Evolutionary conservation across 2,113 vertebrate genomes (phyloP).

Genomic region (Daboia siamensis): DNA sequence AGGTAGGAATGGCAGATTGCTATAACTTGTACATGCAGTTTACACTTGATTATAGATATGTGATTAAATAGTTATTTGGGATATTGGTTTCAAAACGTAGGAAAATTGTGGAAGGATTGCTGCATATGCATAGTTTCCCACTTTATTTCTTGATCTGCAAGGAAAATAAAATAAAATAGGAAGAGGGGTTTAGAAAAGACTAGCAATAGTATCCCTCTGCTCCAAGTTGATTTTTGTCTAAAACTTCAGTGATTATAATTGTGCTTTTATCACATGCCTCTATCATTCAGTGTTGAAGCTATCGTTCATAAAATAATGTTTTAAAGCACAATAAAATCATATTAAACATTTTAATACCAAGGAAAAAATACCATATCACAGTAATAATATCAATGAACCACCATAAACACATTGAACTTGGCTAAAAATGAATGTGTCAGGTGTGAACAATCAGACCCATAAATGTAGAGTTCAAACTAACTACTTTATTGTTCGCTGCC

Average conservation of each 20-base stretch:
- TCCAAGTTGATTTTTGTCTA: slow-evolving; percentile 23
- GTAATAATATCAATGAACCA: neutral
- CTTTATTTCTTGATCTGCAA: slow-evolving; percentile 33
- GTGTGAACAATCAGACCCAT: neutral
- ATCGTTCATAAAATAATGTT: neutral
- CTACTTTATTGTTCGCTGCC: neutral
- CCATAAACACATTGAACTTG: neutral
- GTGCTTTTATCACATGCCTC: neutral
- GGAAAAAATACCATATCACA: neutral
- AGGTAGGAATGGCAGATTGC: slow-evolving; percentile 49
- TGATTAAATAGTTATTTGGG: slow-evolving; percentile 64
- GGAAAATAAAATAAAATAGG: slow-evolving; percentile 29
- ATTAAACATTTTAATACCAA: neutral
- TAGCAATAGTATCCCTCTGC: slow-evolving; percentile 37
- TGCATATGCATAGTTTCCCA: slow-evolving; percentile 10
- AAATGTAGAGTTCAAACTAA: neutral
- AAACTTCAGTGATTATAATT: slow-evolving; percentile 23
- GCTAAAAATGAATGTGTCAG: neutral
- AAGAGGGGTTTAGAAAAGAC: slow-evolving; percentile 15
- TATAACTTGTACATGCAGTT: slow-evolving; percentile 63
- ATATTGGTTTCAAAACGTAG: slow-evolving; percentile 44
- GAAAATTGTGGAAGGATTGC: slow-evolving; percentile 24
- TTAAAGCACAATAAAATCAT: neutral
- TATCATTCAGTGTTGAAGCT: neutral
- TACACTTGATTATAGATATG: slow-evolving; percentile 73